Evolutionary conservation across 1,140 invertebrate genomes (phyloP), one percentile per base, ranked within the genome.

Genomic region (Reticulitermes speratus): DNA sequence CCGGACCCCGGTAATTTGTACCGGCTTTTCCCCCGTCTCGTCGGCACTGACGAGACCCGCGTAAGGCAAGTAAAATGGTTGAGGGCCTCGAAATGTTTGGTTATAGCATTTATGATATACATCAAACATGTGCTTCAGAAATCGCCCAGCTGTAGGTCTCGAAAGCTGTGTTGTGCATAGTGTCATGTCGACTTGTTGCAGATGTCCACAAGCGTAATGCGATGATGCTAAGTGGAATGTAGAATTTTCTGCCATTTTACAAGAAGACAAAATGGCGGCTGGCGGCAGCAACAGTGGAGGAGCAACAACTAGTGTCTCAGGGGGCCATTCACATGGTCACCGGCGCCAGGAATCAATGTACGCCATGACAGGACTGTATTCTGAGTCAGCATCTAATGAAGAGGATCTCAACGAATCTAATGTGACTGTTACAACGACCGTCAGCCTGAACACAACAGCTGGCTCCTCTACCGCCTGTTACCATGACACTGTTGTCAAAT

Each of bases 291-390:
- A 30, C 12, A 44, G 82, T 12, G 92, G 90, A 38, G 91, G 85
- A 91, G 91, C 88, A 91, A 92, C 88, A 90, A 91, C 87, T 25
- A 30, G 44, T 45, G 52, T 38, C 14, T 48, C 48, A 44, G 87
- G 87, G 11, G 87, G 87, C 3, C 86, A 75, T 16, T 83, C 85
- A 85, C 87, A 87, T 75, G 93, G 92, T 3, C 93, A 93, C 90
- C 94, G 95, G 89, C 93, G 95, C 89, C 96, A 96, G 92, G 96
- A 96, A 90, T 96, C 95, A 88, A 96, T 96, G 95, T 96, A 96
- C 90, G 95, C 95, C 55, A 96, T 96, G 95, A 96, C 96, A 38
- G 96, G 96, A n/a, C 92, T 96, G 30, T 96, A 96, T 89, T 95
- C 95, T 82, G 95, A 96, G 88, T 94, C 93, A 25, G 92, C 93